phyloP scores from a whole-genome alignment of 2,113 vertebrate genomes.

The Alligator mississippiensis region DNA sequence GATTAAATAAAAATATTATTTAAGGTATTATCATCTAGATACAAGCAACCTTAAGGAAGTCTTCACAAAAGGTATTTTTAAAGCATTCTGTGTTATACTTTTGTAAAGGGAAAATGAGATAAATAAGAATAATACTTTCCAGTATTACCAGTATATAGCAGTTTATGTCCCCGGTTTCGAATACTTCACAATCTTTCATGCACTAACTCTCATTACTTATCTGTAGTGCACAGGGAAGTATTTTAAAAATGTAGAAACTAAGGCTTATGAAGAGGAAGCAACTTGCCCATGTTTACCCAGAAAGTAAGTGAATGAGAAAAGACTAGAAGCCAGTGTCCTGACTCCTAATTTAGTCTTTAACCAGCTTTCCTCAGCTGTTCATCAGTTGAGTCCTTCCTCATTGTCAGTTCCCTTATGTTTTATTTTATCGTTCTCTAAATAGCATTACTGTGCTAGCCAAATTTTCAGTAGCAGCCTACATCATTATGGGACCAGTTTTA shows the following conservation, averaged over 20 bases:
- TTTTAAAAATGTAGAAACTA: neutral
- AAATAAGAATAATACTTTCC: neutral
- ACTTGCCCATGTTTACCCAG: neutral
- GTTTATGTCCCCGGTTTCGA: neutral
- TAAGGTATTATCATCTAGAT: neutral
- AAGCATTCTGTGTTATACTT: neutral
- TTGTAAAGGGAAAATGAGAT: neutral
- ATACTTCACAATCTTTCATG: neutral
- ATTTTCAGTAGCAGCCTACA: conserved; percentile 20
- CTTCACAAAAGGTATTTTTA: neutral
- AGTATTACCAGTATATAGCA: neutral
- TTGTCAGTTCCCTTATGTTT: conserved; percentile 1
- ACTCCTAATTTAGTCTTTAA: neutral
- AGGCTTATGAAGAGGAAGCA: neutral
- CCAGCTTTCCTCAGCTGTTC: conserved; percentile 32
- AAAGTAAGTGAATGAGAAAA: neutral
- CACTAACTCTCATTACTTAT: neutral
- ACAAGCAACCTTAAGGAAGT: neutral
- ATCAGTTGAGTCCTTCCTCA: neutral
- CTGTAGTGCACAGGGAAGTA: neutral
- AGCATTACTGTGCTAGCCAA: neutral
- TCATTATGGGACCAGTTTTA: neutral
- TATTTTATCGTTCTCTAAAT: neutral
- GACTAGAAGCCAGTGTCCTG: neutral
- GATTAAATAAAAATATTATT: neutral